Evolutionary conservation across 2,797 vertebrate species (phyloP), one percentile per base, ranked within the genome.

Genomic region (Thunnus albacares): DNA sequence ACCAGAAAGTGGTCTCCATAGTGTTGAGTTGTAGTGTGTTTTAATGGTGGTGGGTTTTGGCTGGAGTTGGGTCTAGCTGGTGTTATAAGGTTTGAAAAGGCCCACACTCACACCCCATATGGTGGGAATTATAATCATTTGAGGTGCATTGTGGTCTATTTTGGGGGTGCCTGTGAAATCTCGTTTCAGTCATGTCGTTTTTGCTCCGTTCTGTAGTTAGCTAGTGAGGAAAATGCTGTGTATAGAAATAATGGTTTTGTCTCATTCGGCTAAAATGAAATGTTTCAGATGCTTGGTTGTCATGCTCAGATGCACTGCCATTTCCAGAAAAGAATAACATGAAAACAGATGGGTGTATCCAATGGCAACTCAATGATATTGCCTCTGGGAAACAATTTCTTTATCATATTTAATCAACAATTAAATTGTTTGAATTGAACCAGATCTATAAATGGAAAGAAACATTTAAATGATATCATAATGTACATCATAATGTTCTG

Each of bases 101-200:
- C 76, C 82, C 83, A 84, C 73, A 71, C 75, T 87, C 71, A 69
- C 82, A 87, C 89, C 77, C 75, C 93, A 94, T 94, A 91, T 94
- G 91, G 90, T 87, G 90, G 77, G 75, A 90, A 95, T 94, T 92
- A 90, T 62, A 79, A 87, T 92, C 79, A 93, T 92, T 89, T 89
- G 81, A 89, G 86, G 86, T 85, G 74, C 84, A 84, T 83, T 92
- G 92, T 83, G 87, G 89, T 89, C 68, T 56, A 84, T 88, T 91
- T 85, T 71, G 71, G 79, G 45, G 88, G 76, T 20, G 75, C 81
- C 68, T 80, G 74, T 84, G 78, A 84, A 92, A 76, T 78, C 28
- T 55, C 53, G 61, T 77, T 87, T 89, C 41, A 85, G 69, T 82
- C 17, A 17, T 77, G 75, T 61, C 6, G 20, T 63, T 77, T 71